Evolutionary conservation across 2,888 invertebrate genomes (phyloP), one percentile per base, ranked within the genome.

Genomic region (Agrilus mali): DNA sequence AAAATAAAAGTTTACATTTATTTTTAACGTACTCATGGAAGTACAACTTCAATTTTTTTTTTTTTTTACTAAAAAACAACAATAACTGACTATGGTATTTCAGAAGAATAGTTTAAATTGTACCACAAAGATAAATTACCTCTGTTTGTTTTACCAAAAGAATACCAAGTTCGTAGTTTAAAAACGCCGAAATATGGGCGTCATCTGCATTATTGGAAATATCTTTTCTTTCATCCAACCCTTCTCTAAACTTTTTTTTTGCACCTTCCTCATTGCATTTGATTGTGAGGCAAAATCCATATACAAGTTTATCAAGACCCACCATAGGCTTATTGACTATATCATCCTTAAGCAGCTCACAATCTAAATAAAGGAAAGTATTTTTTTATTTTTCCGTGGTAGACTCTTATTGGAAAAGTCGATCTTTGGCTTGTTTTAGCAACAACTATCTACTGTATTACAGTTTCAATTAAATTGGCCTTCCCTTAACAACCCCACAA

Each of bases 181-280:
- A 74, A 59, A 77, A 81, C 3, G 79, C 80, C 40, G 78, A 73
- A 43, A 81, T 63, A 57, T 81, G 79, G 41, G 68, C 57, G 55
- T 75, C 74, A 15, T 63, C 60, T 3, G 59, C 58, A 44, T 56
- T 55, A 15, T 36, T 13, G 2, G 56, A 22, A n/a, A 54, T 47
- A 20, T 48, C 40, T 31, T 52, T 55, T 44, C 68, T 53, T 42
- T 56, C 45, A 32, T 61, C 58, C 45, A 67, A 52, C 54, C 70
- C 67, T 42, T 58, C 55, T 49, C 64, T 56, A 48, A 69, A 71
- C 47, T 58, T 59, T 3, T 51, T 47, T 13, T 65, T 54, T 3
- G 68, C 71, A 40, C 58, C 55, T n/a, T 58, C 52, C 31, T 54
- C 57, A 15, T 69, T 61, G 5, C 64, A 65, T 36, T 71, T 55